Evolutionary conservation across 2,113 vertebrate genomes (phyloP), one percentile per base, ranked within the genome.

Genomic region (Galbula dea): DNA sequence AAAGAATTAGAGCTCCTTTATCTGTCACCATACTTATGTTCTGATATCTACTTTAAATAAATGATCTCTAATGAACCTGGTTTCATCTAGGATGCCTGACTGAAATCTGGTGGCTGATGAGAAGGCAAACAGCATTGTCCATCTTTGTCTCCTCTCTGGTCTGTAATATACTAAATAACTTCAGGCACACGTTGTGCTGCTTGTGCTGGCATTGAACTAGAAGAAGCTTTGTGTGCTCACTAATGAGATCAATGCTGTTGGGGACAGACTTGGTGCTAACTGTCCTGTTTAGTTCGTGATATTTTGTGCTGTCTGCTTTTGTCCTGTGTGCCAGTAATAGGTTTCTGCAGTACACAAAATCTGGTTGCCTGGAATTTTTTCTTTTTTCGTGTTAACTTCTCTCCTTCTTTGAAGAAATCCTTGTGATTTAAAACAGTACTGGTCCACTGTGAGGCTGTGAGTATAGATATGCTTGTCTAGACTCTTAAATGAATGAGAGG

Each of bases 261-360:
- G 30, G 57, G 65, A 55, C 61, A 95, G 80, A 69, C 51, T 74
- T 2, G 1, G 48, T 32, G 54, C 82, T 89, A 58, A 41, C 71
- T 61, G 30, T 80, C 45, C 63, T 24, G 26, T 88, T 90, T 76
- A 80, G 59, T 80, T 86, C 65, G 37, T 43, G 67, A 34, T 73
- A 32, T 57, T 95, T 94, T 80, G 34, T 90, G 67, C 75, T 69
- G 39, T 61, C 90, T 88, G 49, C n/a, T 63, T 86, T 87, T 78
- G 77, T 73, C 77, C 37, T 68, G 26, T 29, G n/a, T 68, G 54
- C 27, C 67, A 76, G 55, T 79, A 89, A 58, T n/a, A 83, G 27
- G 19, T 73, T 80, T 62, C 45, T 89, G 43, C 29, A 67, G 43
- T 54, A 78, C 32, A 58, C 61, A 34, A 63, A 78, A 22, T 37